Conservation (phyloP, 2,113 vertebrate species). For the Micronycteris hirsuta region DNA sequence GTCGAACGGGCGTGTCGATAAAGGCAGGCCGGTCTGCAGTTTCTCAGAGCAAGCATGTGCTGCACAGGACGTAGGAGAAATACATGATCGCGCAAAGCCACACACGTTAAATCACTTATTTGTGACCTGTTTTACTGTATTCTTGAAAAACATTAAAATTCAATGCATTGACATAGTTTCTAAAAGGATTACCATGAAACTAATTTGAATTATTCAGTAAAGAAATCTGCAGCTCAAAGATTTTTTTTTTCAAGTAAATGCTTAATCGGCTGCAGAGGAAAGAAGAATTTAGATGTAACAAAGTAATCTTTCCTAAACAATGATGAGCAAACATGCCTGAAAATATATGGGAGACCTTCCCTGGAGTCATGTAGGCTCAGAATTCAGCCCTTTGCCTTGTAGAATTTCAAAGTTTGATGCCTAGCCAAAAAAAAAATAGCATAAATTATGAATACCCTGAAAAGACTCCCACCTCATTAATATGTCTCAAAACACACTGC, state of each 20-base stretch:
- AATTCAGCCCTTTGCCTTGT: neutral
- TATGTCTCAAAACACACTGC: slow-evolving; percentile 47
- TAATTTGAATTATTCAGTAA: neutral
- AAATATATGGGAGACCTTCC: neutral
- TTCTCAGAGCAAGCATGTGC: neutral
- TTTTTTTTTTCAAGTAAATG: neutral
- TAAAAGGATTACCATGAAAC: neutral
- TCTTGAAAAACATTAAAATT: slow-evolving; percentile 8
- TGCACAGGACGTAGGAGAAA: neutral
- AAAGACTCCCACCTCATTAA: slow-evolving; percentile 43
- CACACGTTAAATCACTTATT: neutral
- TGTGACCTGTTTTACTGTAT: neutral
- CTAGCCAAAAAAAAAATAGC: slow-evolving; percentile 7
- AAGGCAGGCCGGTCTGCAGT: neutral
- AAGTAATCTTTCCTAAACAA: neutral
- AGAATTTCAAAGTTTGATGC: slow-evolving; percentile 23
- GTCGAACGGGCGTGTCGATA: neutral
- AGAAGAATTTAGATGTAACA: neutral
- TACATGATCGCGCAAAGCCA: neutral
- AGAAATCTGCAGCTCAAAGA: neutral
- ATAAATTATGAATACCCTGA: slow-evolving; percentile 45
- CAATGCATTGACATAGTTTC: slow-evolving; percentile 6
- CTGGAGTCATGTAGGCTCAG: neutral
- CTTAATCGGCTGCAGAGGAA: neutral
- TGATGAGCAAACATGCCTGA: neutral